Evolutionary conservation across 1,140 invertebrate species (phyloP).

Genomic region (Paramacrobiotus metropolitanus): DNA sequence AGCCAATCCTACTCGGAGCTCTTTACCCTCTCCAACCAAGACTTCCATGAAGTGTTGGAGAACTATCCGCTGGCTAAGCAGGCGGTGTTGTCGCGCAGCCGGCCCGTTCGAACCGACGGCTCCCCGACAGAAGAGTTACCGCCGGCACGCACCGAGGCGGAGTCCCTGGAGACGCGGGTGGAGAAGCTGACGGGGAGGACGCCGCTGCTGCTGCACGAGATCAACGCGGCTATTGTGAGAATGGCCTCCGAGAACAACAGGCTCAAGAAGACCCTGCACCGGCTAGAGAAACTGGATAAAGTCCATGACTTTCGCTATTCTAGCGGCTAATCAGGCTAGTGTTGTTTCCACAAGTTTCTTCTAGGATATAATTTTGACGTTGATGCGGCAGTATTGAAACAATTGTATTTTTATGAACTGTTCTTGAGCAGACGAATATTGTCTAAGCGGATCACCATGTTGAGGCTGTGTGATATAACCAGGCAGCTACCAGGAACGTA

Average conservation of each 20-base stretch:
- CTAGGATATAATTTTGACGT: no score
- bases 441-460: no score
- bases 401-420: no score
- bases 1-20: slow-evolving; percentile 86
- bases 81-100: background rate
- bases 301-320: no score
- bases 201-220: background rate
- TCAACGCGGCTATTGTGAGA: background rate
- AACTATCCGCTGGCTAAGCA: slow-evolving; percentile 2
- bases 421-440: no score
- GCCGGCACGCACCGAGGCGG: background rate
- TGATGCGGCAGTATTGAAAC: no score
- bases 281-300: background rate
- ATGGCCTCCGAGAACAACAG: background rate
- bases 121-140: background rate
- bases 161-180: background rate
- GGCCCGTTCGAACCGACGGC: background rate
- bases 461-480: no score
- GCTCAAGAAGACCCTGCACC: background rate
- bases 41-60: slow-evolving; percentile 30
- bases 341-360: no score
- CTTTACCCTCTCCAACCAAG: slow-evolving; percentile 79
- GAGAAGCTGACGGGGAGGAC: background rate
- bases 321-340: no score
- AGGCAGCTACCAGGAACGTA: no score